A percentile compares a stretch with the other conserved stretches of the same genome.
phyloP scores from a whole-genome alignment of 1,140 invertebrate species.

The Zophobas morio region DNA sequence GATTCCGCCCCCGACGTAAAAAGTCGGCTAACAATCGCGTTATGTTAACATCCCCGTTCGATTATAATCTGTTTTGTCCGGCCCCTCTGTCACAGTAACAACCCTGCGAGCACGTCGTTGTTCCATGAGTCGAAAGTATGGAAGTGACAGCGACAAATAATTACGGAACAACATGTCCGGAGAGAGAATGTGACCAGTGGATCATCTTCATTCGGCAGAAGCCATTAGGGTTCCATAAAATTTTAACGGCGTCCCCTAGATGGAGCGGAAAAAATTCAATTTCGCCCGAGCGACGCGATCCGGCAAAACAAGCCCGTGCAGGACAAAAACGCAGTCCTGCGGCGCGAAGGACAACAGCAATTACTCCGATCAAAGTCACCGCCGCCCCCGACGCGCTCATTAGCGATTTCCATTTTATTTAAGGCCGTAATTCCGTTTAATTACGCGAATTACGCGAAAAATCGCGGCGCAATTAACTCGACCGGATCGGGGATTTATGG shows the following conservation, averaged over 20 bases:
- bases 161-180: conserved; percentile 20
- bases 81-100: conserved; percentile 8
- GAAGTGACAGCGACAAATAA: conserved; percentile 34
- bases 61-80: conserved; percentile 19
- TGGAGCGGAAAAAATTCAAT: background rate
- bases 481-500: background rate
- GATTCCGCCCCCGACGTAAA: background rate
- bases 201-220: conserved; percentile 10
- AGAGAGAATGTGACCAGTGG: conserved; percentile 14
- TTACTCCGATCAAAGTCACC: conserved; percentile 1
- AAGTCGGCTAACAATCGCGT: background rate
- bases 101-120: conserved; percentile 5
- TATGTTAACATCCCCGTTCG: background rate
- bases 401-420: conserved; percentile 32
- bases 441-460: conserved; percentile 25
- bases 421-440: conserved; percentile 36
- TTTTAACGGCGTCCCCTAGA: background rate
- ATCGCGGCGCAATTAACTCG: conserved; percentile 17
- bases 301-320: too few species aligned
- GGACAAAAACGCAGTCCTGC: background rate
- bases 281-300: background rate
- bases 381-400: background rate
- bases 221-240: conserved; percentile 15
- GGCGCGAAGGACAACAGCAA: background rate
- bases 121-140: conserved; percentile 30